Base-by-base conservation (phyloP, 2,797 vertebrate species). In the Dipus sagitta region DNA sequence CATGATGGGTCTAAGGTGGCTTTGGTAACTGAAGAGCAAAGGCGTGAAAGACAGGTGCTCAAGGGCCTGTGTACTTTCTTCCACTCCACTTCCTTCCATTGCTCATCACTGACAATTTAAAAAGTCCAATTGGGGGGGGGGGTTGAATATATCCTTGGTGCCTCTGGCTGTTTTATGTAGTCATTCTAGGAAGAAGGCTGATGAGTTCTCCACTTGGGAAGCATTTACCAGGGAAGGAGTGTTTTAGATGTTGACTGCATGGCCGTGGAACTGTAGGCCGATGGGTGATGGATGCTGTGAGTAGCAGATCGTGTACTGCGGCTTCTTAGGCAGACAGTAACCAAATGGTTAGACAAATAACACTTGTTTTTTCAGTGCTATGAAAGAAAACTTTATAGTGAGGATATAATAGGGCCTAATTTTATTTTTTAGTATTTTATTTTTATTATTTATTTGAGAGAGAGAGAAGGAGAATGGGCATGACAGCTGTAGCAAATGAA, bases 71-170 rank as follows among this genome's bases (percentile, higher is more conserved):
- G 1, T 28, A 20, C 38, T 94, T 87, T 17, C 54, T 86, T 93
- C 17, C 26, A 6, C 58, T 47, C 88, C 62, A 83, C 87, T 94
- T 93, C 47, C n/a, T 91, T 90, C 88, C 17, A 38, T 86, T 88
- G 38, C 58, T 65, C 21, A 30, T 54, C 47, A 86, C 34, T 79
- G 74, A 91, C 21, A 47, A 32, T 87, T 91, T 80, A 65, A 24
- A 38, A 87, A 87, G 28, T 47, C 34, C n/a, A 81, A 6, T 42
- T 74, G 65, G 80, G 82, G 34, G 23, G 21, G 18, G 71, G 18
- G 12, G 38, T 6, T 65, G 67, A 76, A 72, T 74, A 78, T 71
- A 91, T 76, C 64, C 3, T 3, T 80, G 38, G 58, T 79, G 28
- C 30, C 60, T 88, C 30, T 94, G 84, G 72, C 64, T 91, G 24